These are phyloP conservation scores for Drosophila nikananu DNA, from an alignment of 1,140 invertebrate genomes.

Conservation along the genomic window DNA sequence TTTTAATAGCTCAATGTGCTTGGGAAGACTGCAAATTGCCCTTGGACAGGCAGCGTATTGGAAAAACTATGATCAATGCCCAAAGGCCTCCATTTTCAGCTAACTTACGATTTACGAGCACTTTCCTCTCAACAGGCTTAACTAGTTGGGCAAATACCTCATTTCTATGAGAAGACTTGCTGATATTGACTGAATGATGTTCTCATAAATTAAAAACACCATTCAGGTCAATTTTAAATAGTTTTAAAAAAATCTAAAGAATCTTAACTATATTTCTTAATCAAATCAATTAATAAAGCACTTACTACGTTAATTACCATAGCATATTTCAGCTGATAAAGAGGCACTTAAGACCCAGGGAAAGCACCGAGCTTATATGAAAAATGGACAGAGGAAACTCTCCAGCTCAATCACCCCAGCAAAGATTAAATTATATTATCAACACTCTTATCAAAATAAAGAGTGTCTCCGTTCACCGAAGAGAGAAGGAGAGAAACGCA, in stretches of 20 bases:
- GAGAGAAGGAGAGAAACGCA: conserved; percentile 3
- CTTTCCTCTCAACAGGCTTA: neutral
- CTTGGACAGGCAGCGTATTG: neutral
- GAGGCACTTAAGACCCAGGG: conserved; percentile 1
- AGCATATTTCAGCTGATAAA: conserved; percentile 15
- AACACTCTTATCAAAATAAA: conserved; percentile 33
- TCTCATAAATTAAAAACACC: neutral
- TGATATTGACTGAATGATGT: neutral
- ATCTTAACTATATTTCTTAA: neutral
- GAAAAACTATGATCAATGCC: conserved; percentile 29
- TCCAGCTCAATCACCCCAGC: neutral
- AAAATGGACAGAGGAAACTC: neutral
- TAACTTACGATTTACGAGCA: conserved; percentile 11
- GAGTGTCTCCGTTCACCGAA: neutral
- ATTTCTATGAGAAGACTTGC: too few relatives aligned
- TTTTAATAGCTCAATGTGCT: conserved; percentile 31
- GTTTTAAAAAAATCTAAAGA: conserved; percentile 1
- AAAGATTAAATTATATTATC: conserved; percentile 45
- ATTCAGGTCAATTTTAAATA: neutral
- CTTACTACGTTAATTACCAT: conserved; percentile 4
- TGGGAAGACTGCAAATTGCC: conserved; percentile 38
- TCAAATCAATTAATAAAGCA: conserved; percentile 9
- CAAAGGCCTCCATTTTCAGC: neutral
- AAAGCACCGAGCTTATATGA: conserved; percentile 11
- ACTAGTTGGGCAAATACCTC: too few relatives aligned